phyloP scores from a whole-genome alignment of 53 echinoderm and acorn worm species.

The Holothuria scabra region DNA sequence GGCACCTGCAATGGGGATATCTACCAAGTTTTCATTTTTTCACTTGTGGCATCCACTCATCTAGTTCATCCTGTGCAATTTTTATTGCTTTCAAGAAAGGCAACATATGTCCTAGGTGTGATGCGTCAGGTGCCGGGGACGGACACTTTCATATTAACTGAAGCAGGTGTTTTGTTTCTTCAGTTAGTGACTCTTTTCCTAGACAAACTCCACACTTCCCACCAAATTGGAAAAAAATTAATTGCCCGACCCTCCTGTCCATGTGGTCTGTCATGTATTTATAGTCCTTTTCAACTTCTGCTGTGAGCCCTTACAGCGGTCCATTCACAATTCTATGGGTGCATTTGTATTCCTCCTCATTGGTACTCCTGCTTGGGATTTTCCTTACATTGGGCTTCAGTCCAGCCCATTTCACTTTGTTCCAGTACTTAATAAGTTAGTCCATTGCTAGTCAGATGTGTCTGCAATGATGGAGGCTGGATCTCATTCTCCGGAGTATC shows the following conservation, averaged over 20 bases:
- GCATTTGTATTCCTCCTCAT: not conserved
- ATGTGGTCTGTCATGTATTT: constrained; percentile 1
- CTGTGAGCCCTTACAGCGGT: not conserved
- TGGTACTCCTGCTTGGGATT: constrained; percentile 3
- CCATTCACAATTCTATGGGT: not conserved
- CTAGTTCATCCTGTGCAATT: not conserved
- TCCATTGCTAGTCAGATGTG: not conserved
- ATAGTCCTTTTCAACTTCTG: not conserved
- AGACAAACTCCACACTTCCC: no score
- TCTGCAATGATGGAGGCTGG: not conserved
- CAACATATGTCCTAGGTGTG: not conserved
- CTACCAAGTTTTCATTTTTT: no score
- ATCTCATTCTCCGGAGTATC: not conserved
- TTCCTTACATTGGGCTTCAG: not conserved
- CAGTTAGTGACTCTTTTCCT: no score
- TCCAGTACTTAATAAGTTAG: not conserved
- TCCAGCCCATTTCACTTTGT: not conserved
- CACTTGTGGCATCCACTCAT: no score
- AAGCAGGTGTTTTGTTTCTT: not conserved
- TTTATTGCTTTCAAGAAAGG: not conserved
- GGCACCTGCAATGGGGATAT: no score
- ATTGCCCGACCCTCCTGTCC: not conserved
- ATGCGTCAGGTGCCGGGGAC: not conserved
- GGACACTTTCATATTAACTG: not conserved
- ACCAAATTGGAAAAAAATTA: not conserved